These are phyloP conservation scores for Oegoconia quadripuncta DNA, from an alignment of 2,888 invertebrate species.

Conservation along the genomic window DNA sequence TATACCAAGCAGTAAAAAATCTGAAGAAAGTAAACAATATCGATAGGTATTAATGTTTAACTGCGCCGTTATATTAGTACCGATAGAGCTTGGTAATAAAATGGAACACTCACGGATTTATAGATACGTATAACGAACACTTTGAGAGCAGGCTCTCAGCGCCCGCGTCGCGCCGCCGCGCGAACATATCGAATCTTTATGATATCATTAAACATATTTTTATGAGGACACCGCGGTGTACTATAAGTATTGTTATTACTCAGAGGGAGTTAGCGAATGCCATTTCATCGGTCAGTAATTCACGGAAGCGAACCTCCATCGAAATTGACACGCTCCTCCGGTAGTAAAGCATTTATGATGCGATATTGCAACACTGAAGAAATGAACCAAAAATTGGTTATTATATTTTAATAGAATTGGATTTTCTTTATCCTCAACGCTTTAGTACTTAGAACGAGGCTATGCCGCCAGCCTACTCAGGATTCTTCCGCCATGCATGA, in stretches of 20 bases:
- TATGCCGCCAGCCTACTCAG: too few relatives aligned
- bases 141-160: constrained; percentile 58
- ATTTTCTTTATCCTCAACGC: too few relatives aligned
- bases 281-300: constrained; percentile 64
- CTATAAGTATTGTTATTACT: constrained; percentile 64
- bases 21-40: too few relatives aligned
- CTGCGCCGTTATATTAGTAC: constrained; percentile 44
- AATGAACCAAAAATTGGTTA: constrained; percentile 39
- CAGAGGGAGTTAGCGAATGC: constrained; percentile 26
- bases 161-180: constrained; percentile 42
- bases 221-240: constrained; percentile 69
- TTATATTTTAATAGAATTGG: too few relatives aligned
- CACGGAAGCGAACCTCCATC: constrained; percentile 54
- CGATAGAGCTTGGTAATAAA: constrained; percentile 59
- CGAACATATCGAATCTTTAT: constrained; percentile 71
- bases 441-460: too few relatives aligned
- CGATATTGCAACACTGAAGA: constrained; percentile 38
- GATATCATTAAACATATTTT: constrained; percentile 77
- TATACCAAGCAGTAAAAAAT: too few relatives aligned
- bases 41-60: constrained; percentile 47
- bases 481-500: too few relatives aligned
- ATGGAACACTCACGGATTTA: constrained; percentile 61
- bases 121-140: constrained; percentile 39
- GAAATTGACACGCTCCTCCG: constrained; percentile 56
- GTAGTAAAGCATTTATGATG: constrained; percentile 56